phyloP scores from a whole-genome alignment of 2,797 vertebrate species.

The Aphelocoma californica region DNA sequence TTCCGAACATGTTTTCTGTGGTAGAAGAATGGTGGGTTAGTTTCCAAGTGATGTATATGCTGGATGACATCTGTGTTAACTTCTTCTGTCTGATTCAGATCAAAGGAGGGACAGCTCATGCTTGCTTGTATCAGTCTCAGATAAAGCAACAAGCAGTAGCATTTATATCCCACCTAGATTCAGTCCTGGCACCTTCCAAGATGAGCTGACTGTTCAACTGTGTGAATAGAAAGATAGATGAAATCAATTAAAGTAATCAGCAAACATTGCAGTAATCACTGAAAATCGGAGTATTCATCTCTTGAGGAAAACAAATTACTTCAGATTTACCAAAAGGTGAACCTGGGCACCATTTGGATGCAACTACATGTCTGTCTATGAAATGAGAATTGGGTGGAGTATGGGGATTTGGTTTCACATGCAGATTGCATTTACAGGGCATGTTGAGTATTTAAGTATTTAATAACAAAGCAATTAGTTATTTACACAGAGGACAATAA shows the following conservation, averaged over 20 bases:
- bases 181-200: background rate
- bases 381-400: background rate
- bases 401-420: conserved; percentile 2
- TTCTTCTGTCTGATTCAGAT: background rate
- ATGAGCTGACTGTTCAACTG: background rate
- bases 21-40: background rate
- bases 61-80: background rate
- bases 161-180: background rate
- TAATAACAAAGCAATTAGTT: conserved; percentile 61
- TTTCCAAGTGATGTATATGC: background rate
- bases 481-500: conserved; percentile 31
- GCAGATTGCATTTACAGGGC: conserved; percentile 21
- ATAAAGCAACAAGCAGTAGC: background rate
- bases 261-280: background rate
- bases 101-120: background rate
- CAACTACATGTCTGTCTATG: background rate
- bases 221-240: background rate
- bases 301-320: background rate
- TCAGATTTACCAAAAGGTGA: background rate
- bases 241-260: background rate
- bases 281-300: background rate
- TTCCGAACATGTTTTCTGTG: background rate
- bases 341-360: background rate
- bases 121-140: background rate
- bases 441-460: conserved; percentile 49